Conservation (phyloP, 2,797 vertebrate genomes). For the Neoniphon sammara region DNA sequence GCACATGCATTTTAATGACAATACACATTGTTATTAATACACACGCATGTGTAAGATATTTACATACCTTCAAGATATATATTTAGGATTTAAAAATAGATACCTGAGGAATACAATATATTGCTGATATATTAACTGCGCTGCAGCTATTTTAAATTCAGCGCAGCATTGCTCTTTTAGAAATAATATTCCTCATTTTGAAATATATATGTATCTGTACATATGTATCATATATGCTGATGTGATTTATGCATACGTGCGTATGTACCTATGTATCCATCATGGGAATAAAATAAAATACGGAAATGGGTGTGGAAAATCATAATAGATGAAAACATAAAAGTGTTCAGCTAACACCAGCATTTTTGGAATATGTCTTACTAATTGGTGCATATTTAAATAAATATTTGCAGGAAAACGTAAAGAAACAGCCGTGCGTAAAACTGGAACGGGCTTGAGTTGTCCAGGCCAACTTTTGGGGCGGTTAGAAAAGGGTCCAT, state of each 20-base stretch:
- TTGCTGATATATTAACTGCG: background rate
- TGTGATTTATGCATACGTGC: conserved; percentile 14
- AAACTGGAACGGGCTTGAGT: conserved; percentile 39
- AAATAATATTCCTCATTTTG: background rate
- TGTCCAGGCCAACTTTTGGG: conserved; percentile 18
- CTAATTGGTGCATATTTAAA: conserved; percentile 10
- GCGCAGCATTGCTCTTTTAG: background rate
- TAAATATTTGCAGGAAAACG: conserved; percentile 40
- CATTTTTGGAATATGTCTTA: conserved; percentile 10
- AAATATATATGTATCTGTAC: background rate
- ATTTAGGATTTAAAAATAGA: too few species aligned
- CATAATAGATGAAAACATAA: conserved; percentile 6
- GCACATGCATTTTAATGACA: too few species aligned
- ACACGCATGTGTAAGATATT: background rate
- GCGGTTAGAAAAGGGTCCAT: conserved; percentile 18
- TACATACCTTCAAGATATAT: background rate
- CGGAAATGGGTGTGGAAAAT: background rate
- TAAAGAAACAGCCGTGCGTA: conserved; percentile 56
- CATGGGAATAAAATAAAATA: background rate
- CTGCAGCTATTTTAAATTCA: background rate
- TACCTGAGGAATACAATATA: background rate
- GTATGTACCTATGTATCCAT: background rate
- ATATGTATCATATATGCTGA: background rate
- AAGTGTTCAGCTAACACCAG: background rate
- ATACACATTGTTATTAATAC: too few species aligned